phyloP scores from a whole-genome alignment of 2,113 vertebrate genomes.

The Perognathus longimembris region DNA sequence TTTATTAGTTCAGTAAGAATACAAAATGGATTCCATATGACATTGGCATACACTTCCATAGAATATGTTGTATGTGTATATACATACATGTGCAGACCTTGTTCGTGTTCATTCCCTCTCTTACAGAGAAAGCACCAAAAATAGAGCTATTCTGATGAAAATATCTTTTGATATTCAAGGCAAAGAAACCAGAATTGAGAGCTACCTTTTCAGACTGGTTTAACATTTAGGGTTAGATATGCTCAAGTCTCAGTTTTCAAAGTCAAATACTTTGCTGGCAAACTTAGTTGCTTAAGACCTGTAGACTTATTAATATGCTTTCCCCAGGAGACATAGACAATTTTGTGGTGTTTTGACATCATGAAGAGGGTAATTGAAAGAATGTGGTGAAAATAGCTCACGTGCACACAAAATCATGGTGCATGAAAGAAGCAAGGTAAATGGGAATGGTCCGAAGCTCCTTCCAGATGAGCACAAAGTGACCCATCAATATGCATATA shows the following conservation, averaged over 20 bases:
- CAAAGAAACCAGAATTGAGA: neutral
- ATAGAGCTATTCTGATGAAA: neutral
- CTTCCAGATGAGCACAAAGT: neutral
- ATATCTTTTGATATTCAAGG: neutral
- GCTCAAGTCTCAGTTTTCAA: neutral
- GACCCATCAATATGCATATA: neutral
- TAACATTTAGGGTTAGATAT: neutral
- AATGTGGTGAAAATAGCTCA: neutral
- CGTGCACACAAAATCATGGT: neutral
- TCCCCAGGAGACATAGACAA: neutral
- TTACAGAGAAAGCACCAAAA: slow-evolving; percentile 8
- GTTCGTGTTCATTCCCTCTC: no score
- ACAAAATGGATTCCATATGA: neutral
- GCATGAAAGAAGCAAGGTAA: neutral
- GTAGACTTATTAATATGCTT: neutral
- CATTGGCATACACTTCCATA: neutral
- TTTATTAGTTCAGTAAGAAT: neutral
- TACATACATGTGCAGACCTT: neutral
- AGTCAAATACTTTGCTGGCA: neutral
- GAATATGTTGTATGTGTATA: neutral
- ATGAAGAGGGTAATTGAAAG: neutral
- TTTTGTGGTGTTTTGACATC: neutral
- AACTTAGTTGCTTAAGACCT: neutral
- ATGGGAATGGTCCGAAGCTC: neutral
- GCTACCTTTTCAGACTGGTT: neutral